These are phyloP conservation scores for Helarctos malayanus DNA, from an alignment of 2,797 vertebrate genomes.

Conservation along the genomic window DNA sequence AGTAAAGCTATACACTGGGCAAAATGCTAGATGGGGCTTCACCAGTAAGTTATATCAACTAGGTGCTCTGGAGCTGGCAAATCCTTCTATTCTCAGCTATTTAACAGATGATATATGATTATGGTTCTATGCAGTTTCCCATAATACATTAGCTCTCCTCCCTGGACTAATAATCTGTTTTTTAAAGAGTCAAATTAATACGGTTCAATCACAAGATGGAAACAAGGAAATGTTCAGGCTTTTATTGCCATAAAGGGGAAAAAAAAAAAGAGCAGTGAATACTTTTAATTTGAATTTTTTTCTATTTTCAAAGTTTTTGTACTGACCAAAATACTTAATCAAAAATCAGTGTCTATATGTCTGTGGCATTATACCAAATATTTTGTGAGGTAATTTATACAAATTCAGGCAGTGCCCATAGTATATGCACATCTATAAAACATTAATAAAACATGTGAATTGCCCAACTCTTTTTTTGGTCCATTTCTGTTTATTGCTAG, in stretches of 20 bases:
- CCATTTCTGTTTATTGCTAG: neutral
- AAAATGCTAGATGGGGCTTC: slow-evolving; percentile 3
- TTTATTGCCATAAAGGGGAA: neutral
- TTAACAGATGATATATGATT: neutral
- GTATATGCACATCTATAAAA: neutral
- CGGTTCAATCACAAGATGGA: neutral
- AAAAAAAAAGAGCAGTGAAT: neutral
- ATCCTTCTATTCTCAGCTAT: neutral
- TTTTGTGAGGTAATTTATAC: neutral
- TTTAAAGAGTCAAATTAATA: neutral
- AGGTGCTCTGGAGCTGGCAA: neutral
- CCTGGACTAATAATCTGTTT: neutral
- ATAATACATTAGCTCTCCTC: neutral
- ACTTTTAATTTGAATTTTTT: neutral
- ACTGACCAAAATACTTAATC: neutral
- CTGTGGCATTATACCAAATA: neutral
- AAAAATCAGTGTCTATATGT: neutral
- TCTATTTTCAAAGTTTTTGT: neutral
- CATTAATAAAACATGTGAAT: neutral
- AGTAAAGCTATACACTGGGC: neutral
- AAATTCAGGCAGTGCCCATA: neutral
- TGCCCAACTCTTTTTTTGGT: neutral
- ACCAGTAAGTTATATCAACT: neutral
- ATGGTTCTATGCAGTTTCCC: neutral
- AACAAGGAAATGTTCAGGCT: neutral